Evolutionary conservation across 1,140 invertebrate genomes (phyloP), one percentile per base, ranked within the genome.

Genomic region (Meloidogyne chitwoodi): DNA sequence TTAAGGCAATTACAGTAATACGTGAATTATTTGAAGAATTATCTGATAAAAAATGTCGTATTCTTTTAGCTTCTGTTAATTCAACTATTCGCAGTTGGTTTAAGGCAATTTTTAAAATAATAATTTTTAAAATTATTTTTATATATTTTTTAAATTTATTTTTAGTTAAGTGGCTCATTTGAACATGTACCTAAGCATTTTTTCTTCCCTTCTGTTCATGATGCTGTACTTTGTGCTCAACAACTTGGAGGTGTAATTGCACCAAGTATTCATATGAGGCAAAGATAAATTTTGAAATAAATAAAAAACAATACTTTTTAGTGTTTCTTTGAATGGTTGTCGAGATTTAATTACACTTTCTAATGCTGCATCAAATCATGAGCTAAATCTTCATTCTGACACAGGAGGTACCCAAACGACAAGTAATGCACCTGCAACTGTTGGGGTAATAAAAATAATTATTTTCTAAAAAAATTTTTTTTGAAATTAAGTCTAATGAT

Each of bases 191-290:
- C 81, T 8, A 82, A 82, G 34, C 83, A 80, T 64, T 83, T 72
- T 61, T 82, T 82, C 68, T 82, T 81, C 41, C 81, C 81, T 3
- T 75, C 75, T 65, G 77, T 82, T 22, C 81, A 82, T 67, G 81
- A 82, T 67, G 81, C 81, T 8, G 81, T 82, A 19, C 66, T 82
- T 6, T 80, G 73, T 64, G 82, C 81, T 31, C 81, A 82, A 68
- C 81, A 82, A 74, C 64, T 82, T 62, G 81, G 81, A 29, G 79
- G 79, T 8, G 24, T 83, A 38, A 68, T 79, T 48, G 81, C 81
- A 24, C 75, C 81, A 27, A 83, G 78, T 69, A 77, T 82, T 66
- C 81, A 82, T 56, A 82, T 82, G 81, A 82, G 80, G 80, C 48
- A 16, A 71, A 44, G n/a, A n/a, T n/a, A 10, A 4, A 6, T 56